Base-by-base conservation (phyloP, 30 jellyfish, hydroid and myxozoan species). In the Aurelia coerulea region DNA sequence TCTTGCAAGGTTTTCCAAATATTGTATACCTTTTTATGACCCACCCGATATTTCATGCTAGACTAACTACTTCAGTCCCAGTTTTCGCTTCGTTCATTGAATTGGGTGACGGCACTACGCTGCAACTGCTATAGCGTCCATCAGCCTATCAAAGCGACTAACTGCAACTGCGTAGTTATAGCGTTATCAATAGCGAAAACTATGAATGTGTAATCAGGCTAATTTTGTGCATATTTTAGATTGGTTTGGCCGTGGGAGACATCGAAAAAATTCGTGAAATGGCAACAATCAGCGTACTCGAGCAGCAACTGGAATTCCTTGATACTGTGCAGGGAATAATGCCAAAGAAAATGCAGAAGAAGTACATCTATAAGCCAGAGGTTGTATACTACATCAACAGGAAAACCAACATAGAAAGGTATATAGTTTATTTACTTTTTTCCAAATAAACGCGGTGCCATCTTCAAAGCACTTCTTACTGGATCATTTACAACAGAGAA, bases 191-290 rank as follows among this genome's bases (percentile, higher is more conserved):
- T 23, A 23, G 29, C 29, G 29, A 23, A 23, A 23, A 23, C 29
- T 23, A 23, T 23, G 29, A 23, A 23, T 23, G 29, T 23, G 29
- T 23, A 23, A 23, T 23, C 29, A 23, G 29, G 29, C 13, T 0
- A 51, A 62, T 79, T 59, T 35, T 16, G 14, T 79, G 56, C 15
- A 46, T 63, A 18, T 65, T 51, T 32, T 56, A 85, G 95, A 66
- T 85, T 74, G 95, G 95, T 54, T 42, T 85, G 78, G 95, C 95
- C 0, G 95, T 85, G 1, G 95, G 95, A 33, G 95, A 85, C 73
- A 85, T 85, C 59, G 89, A 85, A 19, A 81, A 54, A 58, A 73
- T 81, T 34, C 91, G 91, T 34, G 56, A 68, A 50, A 42, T 81
- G 51, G 91, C 91, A n/a, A 69, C 91, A 13, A 62, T 81, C 67